Base-by-base conservation (phyloP, 2,888 invertebrate species). In the Pharmacophagus antenor region DNA sequence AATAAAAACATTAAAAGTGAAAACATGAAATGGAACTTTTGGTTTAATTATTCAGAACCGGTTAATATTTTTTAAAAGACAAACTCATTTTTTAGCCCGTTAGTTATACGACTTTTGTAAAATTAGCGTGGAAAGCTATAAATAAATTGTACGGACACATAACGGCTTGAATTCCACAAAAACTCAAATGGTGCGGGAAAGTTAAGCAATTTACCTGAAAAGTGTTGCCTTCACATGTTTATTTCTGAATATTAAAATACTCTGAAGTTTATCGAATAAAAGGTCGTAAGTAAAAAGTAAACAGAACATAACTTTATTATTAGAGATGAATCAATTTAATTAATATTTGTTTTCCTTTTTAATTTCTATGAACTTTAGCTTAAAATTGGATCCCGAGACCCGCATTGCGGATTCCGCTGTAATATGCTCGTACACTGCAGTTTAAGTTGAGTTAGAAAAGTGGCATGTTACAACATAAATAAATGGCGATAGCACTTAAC, bases 401-500 rank as follows among this genome's bases (percentile, higher is more conserved):
- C 10, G 31, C 31, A 31, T 31, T 31, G 31, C 31, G 31, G 31
- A 31, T 31, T 31, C 31, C 31, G 8, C 31, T 15, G 31, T 12
- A 10, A 12, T 10, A 31, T 15, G 2, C 31, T 7, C 12, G 1
- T 31, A 31, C 31, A 31, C 31, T 31, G 22, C 25, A 49, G n/a
- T n/a, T 25, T 12, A 49, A 17, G 42, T 42, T 17, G 10, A 42
- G 42, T 42, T 17, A 42, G 42, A 42, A 42, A 42, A 17, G n/a
- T 4, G 17, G 27, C 47, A 23, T 37, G 27, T 48, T 42, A 25
- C 23, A 27, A 54, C 18, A 21, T 25, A 27, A 61, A 64, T 62
- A 64, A 64, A 64, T 61, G 60, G 51, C 54, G 59, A 55, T 49
- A 44, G 51, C 58, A 59, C 56, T 57, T 58, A 59, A 27, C 58